These are phyloP conservation scores for Lates calcarifer DNA, from an alignment of 2,113 vertebrate species.

Conservation along the genomic window DNA sequence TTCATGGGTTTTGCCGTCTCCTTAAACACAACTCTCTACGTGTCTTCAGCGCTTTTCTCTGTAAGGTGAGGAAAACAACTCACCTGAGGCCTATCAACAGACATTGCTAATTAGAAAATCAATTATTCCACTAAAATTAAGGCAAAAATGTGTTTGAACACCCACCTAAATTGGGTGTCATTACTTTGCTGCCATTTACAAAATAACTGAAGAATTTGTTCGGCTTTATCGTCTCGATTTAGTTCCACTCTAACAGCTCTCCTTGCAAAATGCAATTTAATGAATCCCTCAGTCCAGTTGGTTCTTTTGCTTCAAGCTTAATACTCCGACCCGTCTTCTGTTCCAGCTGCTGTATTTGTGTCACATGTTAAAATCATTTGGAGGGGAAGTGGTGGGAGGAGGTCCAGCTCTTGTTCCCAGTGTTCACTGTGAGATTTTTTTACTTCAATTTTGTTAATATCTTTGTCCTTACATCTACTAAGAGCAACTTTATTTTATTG, in stretches of 20 bases:
- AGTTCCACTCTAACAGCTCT: too few relatives aligned
- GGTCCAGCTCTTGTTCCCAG: constrained; percentile 71
- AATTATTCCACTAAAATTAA: constrained; percentile 27
- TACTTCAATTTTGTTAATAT: constrained; percentile 74
- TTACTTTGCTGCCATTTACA: constrained; percentile 17
- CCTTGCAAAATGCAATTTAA: constrained; percentile 9
- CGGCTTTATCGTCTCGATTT: too few relatives aligned
- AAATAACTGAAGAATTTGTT: constrained; percentile 15
- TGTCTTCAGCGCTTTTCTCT: constrained; percentile 37
- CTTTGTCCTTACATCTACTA: constrained; percentile 78
- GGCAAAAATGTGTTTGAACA: constrained; percentile 19
- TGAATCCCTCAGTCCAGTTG: constrained; percentile 20
- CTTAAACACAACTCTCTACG: constrained; percentile 12
- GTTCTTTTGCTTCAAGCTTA: constrained; percentile 29
- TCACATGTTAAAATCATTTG: constrained; percentile 50
- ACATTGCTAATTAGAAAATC: constrained; percentile 10
- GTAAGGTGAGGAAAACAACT: constrained; percentile 53
- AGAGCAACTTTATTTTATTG: constrained; percentile 83
- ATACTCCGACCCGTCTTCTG: constrained; percentile 45
- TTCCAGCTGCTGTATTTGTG: constrained; percentile 75
- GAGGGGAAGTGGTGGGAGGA: constrained; percentile 29
- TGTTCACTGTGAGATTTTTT: constrained; percentile 81
- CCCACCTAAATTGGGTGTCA: constrained; percentile 25
- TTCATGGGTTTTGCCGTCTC: constrained; percentile 24
- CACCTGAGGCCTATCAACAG: constrained; percentile 36